phyloP scores from a whole-genome alignment of 2,113 vertebrate genomes.

The Crotalus viridis region DNA sequence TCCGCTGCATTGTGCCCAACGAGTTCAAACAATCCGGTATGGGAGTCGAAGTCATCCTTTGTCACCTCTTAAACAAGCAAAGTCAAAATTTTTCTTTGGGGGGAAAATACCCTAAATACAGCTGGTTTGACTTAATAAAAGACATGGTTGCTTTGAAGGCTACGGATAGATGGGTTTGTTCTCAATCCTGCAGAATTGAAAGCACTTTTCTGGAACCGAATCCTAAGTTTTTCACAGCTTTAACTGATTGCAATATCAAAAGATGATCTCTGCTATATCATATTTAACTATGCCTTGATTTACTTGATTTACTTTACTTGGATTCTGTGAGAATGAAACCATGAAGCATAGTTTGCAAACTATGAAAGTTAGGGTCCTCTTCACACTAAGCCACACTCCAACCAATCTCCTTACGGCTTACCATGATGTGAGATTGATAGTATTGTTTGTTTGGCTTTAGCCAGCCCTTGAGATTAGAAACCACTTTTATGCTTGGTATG shows the following conservation, averaged over 20 bases:
- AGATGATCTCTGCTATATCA: not conserved
- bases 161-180: not conserved
- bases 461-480: not conserved
- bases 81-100: not conserved
- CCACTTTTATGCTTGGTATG: not conserved
- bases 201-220: not conserved
- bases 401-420: not conserved
- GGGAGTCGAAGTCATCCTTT: not conserved
- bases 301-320: not conserved
- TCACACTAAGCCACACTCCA: not conserved
- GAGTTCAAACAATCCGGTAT: constrained; percentile 48
- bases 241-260: not conserved
- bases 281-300: not conserved
- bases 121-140: not conserved
- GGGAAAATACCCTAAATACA: not conserved
- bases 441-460: not conserved
- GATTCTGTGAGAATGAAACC: not conserved
- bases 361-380: not conserved
- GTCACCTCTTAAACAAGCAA: not conserved
- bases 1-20: constrained; percentile 48
- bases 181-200: not conserved
- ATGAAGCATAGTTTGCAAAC: not conserved
- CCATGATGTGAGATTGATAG: not conserved
- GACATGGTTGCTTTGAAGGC: not conserved
- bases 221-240: not conserved